phyloP scores from a whole-genome alignment of 2,113 vertebrate genomes.

The Bagarius yarrelli region DNA sequence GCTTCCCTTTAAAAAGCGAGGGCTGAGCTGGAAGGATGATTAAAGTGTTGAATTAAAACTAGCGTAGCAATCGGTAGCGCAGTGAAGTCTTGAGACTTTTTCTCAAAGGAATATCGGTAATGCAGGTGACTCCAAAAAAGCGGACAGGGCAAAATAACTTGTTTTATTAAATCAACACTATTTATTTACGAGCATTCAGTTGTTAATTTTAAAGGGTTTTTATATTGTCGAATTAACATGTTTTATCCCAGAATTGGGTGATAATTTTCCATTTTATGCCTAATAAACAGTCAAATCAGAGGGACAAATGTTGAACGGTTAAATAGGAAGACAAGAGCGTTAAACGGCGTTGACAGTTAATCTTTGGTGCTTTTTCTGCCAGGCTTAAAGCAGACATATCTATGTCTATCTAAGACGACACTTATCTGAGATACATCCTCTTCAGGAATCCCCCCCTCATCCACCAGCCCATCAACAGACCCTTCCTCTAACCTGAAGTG shows the following conservation, averaged over 20 bases:
- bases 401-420: conserved; percentile 17
- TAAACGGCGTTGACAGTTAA: neutral
- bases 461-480: conserved; percentile 50
- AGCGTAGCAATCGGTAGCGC: conserved; percentile 14
- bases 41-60: conserved; percentile 42
- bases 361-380: conserved; percentile 14
- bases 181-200: no score
- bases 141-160: neutral
- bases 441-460: conserved; percentile 41
- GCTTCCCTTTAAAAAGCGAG: conserved; percentile 64
- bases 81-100: conserved; percentile 10
- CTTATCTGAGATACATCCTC: conserved; percentile 48
- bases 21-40: conserved; percentile 59
- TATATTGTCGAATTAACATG: no score
- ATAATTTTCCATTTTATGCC: no score
- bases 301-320: no score
- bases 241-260: no score
- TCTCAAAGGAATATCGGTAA: neutral
- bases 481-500: conserved; percentile 60
- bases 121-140: neutral
- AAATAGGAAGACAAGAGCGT: no score
- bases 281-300: no score
- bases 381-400: conserved; percentile 31
- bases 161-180: neutral
- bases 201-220: no score